These are phyloP conservation scores for Eulemur coronatus DNA, from an alignment of 2,797 vertebrate genomes.

Conservation along the genomic window DNA sequence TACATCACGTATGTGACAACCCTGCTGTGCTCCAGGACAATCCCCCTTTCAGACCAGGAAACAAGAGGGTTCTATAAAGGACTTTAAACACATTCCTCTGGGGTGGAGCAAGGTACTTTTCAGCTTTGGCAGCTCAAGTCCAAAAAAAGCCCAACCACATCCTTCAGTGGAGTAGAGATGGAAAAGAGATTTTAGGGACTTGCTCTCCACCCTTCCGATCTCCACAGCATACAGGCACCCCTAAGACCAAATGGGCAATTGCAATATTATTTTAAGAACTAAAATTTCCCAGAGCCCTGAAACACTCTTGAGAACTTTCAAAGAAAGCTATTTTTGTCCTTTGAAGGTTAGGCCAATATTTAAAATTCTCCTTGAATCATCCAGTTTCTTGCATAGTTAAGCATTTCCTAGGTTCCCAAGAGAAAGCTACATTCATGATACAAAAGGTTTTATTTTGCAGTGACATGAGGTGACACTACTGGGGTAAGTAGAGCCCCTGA, in stretches of 20 bases:
- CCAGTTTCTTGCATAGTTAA: neutral
- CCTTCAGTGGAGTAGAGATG: neutral
- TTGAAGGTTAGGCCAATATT: constrained; percentile 30
- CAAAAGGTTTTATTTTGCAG: neutral
- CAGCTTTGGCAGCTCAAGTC: neutral
- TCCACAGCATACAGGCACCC: neutral
- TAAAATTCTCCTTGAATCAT: neutral
- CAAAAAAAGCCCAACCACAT: neutral
- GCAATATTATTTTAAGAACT: constrained; percentile 23
- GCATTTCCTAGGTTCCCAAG: neutral
- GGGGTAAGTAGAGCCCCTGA: neutral
- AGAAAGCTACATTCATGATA: neutral
- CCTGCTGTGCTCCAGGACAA: neutral
- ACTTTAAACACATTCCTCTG: neutral
- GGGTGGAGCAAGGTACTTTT: neutral
- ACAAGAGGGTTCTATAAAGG: neutral
- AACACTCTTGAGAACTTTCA: neutral
- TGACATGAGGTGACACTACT: neutral
- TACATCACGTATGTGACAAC: neutral
- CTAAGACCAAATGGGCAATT: neutral
- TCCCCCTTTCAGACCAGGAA: neutral
- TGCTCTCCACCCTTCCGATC: neutral
- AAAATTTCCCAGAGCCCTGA: constrained; percentile 12
- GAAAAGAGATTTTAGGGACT: neutral
- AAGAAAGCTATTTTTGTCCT: constrained; percentile 42